Conservation (phyloP, 2,888 invertebrate species). For the Cosmia trapezina region DNA sequence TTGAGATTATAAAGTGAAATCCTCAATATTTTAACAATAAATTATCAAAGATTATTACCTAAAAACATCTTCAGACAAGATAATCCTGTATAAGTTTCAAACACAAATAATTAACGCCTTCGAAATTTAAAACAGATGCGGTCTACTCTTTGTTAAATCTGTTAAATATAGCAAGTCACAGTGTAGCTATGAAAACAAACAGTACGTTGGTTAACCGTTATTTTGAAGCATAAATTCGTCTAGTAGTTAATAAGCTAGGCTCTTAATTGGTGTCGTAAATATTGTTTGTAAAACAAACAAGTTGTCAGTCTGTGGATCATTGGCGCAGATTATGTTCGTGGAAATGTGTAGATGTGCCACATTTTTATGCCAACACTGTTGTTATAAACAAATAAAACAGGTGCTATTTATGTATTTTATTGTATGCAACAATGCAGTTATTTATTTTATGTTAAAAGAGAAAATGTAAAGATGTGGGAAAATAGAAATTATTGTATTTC, state of each 20-base stretch:
- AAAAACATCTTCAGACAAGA: conserved; percentile 43
- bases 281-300: conserved; percentile 86
- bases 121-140: conserved; percentile 58
- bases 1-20: conserved; percentile 3
- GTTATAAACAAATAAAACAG: conserved; percentile 29
- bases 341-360: conserved; percentile 38
- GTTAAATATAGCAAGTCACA: conserved; percentile 76
- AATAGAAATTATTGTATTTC: conserved; percentile 12
- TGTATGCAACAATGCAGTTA: conserved; percentile 17
- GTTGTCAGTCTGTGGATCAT: conserved; percentile 72
- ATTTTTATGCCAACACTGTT: conserved; percentile 38
- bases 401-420: conserved; percentile 40
- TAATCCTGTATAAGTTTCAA: conserved; percentile 41
- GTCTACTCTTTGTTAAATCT: conserved; percentile 48
- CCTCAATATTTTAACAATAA: conserved; percentile 19
- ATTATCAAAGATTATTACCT: conserved; percentile 36
- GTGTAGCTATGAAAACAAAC: conserved; percentile 77
- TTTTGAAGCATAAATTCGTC: conserved; percentile 80
- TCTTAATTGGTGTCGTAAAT: conserved; percentile 86
- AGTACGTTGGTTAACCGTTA: conserved; percentile 71
- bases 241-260: conserved; percentile 84
- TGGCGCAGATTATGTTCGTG: conserved; percentile 66
- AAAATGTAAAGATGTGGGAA: conserved; percentile 3
- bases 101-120: conserved; percentile 40
- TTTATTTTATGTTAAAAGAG: conserved; percentile 19